These are phyloP conservation scores for Drosophila kepulauana DNA, from an alignment of 1,140 invertebrate species.

Conservation along the genomic window DNA sequence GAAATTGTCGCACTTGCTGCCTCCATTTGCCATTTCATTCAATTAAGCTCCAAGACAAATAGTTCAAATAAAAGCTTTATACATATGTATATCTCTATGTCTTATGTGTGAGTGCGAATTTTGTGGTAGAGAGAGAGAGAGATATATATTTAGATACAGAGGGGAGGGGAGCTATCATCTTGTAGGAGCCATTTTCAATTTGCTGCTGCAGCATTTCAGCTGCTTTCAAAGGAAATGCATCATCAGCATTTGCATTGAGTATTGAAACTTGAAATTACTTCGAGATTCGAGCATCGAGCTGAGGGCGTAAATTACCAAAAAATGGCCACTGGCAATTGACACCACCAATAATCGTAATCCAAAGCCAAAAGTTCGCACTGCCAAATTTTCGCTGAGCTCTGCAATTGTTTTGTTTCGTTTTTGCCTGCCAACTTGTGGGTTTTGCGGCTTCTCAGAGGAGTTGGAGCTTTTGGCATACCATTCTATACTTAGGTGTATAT, in stretches of 20 bases:
- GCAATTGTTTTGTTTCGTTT: constrained; percentile 72
- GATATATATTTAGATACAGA: background rate
- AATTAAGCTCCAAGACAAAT: constrained; percentile 81
- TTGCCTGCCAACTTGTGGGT: constrained; percentile 23
- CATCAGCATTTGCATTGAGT: constrained; percentile 79
- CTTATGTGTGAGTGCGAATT: background rate
- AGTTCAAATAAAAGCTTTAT: constrained; percentile 68
- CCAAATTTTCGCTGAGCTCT: constrained; percentile 70
- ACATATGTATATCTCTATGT: constrained; percentile 3
- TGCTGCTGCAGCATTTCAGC: constrained; percentile 68
- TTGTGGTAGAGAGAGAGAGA: background rate
- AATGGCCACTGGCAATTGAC: constrained; percentile 82
- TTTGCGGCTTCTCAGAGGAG: constrained; percentile 25
- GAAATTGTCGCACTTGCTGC: constrained; percentile 75
- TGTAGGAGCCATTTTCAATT: constrained; percentile 78
- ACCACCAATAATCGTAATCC: constrained; percentile 72
- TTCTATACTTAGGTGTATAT: constrained; percentile 14
- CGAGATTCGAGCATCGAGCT: constrained; percentile 50
- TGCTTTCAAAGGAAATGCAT: constrained; percentile 72
- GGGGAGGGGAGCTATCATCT: constrained; percentile 12
- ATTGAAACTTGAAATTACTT: constrained; percentile 77
- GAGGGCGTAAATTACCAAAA: constrained; percentile 76
- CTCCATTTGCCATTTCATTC: constrained; percentile 79
- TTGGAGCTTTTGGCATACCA: background rate
- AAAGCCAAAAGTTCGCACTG: constrained; percentile 57